These are phyloP conservation scores for Atopsyche davidsoni DNA, from an alignment of 1,140 invertebrate species.

Conservation along the genomic window DNA sequence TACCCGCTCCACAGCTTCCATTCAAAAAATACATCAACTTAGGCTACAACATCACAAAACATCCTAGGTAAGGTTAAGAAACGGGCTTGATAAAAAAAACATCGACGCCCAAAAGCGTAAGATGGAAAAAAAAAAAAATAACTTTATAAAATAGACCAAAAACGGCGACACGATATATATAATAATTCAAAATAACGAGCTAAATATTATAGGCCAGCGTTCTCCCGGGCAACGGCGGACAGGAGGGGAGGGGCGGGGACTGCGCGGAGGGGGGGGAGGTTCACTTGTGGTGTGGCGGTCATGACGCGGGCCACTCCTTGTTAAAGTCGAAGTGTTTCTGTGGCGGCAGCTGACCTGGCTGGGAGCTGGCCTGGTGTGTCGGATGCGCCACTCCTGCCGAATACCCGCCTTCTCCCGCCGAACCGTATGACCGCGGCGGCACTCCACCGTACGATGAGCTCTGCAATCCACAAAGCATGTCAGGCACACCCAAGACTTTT, in stretches of 20 bases:
- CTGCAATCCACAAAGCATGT: conserved; percentile 27
- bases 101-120: too few relatives aligned
- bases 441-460: conserved; percentile 48
- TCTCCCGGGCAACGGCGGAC: too few relatives aligned
- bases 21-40: too few relatives aligned
- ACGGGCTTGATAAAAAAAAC: too few relatives aligned
- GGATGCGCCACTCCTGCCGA: conserved; percentile 40
- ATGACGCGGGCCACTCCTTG: conserved; percentile 50
- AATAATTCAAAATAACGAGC: too few relatives aligned
- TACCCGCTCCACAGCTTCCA: not conserved
- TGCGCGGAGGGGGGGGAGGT: conserved; percentile 17
- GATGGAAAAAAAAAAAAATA: too few relatives aligned
- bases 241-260: conserved; percentile 11
- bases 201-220: too few relatives aligned
- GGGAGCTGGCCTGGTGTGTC: conserved; percentile 41
- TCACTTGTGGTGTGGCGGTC: conserved; percentile 29
- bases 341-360: conserved; percentile 34
- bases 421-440: conserved; percentile 39
- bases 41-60: too few relatives aligned
- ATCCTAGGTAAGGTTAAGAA: too few relatives aligned
- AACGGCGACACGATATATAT: too few relatives aligned
- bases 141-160: too few relatives aligned
- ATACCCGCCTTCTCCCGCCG: conserved; percentile 39
- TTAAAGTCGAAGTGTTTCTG: conserved; percentile 48
- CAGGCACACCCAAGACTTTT: too few relatives aligned